Evolutionary conservation across 2,888 invertebrate species (phyloP), one percentile per base, ranked within the genome.

Genomic region (Encarsia formosa): DNA sequence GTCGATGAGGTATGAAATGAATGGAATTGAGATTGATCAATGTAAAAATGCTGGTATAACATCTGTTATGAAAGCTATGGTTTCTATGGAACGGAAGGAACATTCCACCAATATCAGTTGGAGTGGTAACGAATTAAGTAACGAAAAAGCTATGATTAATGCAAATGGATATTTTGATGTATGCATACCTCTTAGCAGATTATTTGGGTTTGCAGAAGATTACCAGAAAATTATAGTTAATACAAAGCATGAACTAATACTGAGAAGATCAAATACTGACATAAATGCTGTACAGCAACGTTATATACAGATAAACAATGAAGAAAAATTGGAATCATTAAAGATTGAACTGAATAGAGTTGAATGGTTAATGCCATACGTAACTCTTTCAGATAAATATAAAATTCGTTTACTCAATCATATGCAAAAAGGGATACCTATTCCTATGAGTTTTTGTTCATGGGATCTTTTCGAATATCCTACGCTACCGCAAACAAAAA

Each of bases 171-270:
- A 37, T 11, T 37, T 68, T 52, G 60, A 66, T 59, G 61, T 66
- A 50, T 64, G 55, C 43, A 56, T 73, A 26, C 68, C 69, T 16
- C 56, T 72, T 26, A 65, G 63, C 49, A 57, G 59, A 46, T 24
- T 72, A 15, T 49, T 73, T 19, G 44, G 44, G n/a, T 44, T 44
- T 34, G 44, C 20, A 15, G 34, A 32, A 5, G 22, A 44, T 19
- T 35, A 37, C 18, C 37, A 15, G 9, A 37, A 37, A 15, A 18
- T 15, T 16, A 16, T 37, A 3, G 6, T 37, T 18, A 18, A 18
- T 15, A 18, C 16, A 18, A 37, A 37, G 16, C 19, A 60, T 24
- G 54, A 59, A 49, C 44, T 60, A 20, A 57, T 61, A 39, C 49
- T 74, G n/a, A 61, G 63, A 37, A 5, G 4, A 37, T 15, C 4